Evolutionary conservation across 2,888 invertebrate species (phyloP).

Genomic region (Myopa tessellatipennis): DNA sequence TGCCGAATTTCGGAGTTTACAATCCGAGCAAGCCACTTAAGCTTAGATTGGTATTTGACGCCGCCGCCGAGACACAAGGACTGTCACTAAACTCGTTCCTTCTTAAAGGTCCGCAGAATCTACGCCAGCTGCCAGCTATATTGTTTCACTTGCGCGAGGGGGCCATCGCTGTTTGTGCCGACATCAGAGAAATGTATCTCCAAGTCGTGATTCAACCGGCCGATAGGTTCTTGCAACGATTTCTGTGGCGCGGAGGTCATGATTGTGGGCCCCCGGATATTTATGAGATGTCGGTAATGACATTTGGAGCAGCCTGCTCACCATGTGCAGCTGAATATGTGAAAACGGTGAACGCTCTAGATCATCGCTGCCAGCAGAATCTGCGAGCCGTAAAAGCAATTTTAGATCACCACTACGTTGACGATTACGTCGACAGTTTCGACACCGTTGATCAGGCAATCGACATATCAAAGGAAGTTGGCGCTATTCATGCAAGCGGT

Average conservation of each 20-base stretch:
- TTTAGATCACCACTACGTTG: conserved; percentile 27
- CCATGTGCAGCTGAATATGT: conserved; percentile 40
- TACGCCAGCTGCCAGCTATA: conserved; percentile 39
- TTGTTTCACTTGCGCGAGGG: conserved; percentile 60
- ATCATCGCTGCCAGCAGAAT: neutral
- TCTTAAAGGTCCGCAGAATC: neutral
- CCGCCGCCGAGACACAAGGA: neutral
- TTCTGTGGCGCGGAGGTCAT: conserved; percentile 40
- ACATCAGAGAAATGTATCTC: conserved; percentile 52
- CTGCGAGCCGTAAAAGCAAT: conserved; percentile 40
- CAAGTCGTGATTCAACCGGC: conserved; percentile 44
- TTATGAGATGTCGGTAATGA: conserved; percentile 41
- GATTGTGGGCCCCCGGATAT: conserved; percentile 16
- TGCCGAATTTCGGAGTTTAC: conserved; percentile 52
- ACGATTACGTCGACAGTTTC: too few relatives aligned
- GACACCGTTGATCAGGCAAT: too few relatives aligned
- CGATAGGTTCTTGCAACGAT: conserved; percentile 40
- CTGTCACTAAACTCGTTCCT: neutral
- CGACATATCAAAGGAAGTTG: too few relatives aligned
- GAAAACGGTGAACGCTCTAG: conserved; percentile 39
- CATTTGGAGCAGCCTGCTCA: conserved; percentile 40
- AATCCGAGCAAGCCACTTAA: neutral
- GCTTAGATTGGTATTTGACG: neutral
- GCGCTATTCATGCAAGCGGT: too few relatives aligned
- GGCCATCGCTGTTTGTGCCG: conserved; percentile 55